Percentiles rank a stretch among this genome's conserved stretches.
These are phyloP conservation scores for Glyphotaelius pellucidus DNA, from an alignment of 2,888 invertebrate species.

Conservation along the genomic window DNA sequence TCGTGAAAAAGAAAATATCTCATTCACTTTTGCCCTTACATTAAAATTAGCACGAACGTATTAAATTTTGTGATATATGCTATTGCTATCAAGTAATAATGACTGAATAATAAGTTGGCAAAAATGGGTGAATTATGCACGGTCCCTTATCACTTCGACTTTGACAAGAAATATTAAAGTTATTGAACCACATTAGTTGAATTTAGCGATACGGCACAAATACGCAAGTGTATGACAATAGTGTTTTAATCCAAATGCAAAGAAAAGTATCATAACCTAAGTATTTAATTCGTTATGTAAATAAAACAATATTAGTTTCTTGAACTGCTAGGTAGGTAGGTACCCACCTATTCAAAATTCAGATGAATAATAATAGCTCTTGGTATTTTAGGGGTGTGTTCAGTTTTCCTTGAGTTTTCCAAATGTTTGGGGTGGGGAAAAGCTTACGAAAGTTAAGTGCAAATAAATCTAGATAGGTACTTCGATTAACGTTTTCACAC, in stretches of 20 bases:
- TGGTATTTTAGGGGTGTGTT: neutral
- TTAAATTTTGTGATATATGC: neutral
- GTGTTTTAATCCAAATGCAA: neutral
- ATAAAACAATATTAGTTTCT: neutral
- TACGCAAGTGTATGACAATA: neutral
- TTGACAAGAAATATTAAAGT: neutral
- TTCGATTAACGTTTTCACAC: neutral
- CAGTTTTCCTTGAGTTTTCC: neutral
- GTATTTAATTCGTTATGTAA: neutral
- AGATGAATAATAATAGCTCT: neutral
- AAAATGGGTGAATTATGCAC: neutral
- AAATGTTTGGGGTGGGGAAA: neutral
- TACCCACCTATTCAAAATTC: no score
- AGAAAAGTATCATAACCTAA: no score
- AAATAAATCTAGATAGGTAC: neutral
- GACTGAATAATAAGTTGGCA: neutral
- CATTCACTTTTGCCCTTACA: neutral
- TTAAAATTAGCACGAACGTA: neutral
- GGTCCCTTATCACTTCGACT: neutral
- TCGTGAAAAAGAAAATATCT: neutral
- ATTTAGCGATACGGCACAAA: neutral
- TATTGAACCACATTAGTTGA: neutral
- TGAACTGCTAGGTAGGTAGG: no score
- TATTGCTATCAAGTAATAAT: neutral
- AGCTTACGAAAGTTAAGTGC: neutral